These are phyloP conservation scores for Hirtodrosophila alboralis DNA, from an alignment of 2,888 invertebrate species.

Conservation along the genomic window DNA sequence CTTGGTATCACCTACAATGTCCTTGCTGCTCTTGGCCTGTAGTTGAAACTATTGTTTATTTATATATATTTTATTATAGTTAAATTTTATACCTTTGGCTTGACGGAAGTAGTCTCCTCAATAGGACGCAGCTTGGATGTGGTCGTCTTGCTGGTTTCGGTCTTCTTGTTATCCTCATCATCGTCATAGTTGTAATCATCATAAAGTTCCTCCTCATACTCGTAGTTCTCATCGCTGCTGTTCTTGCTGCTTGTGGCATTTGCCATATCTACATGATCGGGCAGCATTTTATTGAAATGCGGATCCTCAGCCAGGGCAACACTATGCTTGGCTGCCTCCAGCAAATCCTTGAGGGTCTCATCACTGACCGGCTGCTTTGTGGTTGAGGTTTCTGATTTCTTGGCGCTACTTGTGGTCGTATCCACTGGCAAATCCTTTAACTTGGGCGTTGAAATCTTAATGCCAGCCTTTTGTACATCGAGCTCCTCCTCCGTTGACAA, in stretches of 20 bases:
- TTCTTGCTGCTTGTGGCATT: slow-evolving; percentile 58
- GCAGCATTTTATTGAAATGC: slow-evolving; percentile 82
- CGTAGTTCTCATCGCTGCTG: slow-evolving; percentile 62
- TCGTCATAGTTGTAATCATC: slow-evolving; percentile 74
- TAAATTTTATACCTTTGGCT: slow-evolving; percentile 43
- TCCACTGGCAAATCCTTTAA: slow-evolving; percentile 57
- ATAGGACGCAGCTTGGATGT: slow-evolving; percentile 60
- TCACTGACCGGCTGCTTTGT: slow-evolving; percentile 69
- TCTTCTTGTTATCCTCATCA: slow-evolving; percentile 55
- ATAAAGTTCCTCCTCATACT: slow-evolving; percentile 74
- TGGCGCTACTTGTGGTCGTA: slow-evolving; percentile 42
- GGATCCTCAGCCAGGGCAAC: slow-evolving; percentile 71
- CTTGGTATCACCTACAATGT: slow-evolving; percentile 40
- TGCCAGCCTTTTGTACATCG: slow-evolving; percentile 29
- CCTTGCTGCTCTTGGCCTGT: slow-evolving; percentile 56
- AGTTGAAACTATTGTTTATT: neutral
- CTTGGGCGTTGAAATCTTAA: slow-evolving; percentile 79
- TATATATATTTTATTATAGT: neutral
- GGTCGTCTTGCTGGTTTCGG: slow-evolving; percentile 43
- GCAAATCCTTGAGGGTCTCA: slow-evolving; percentile 71
- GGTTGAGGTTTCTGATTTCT: slow-evolving; percentile 15
- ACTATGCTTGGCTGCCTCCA: slow-evolving; percentile 82
- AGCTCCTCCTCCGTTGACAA: slow-evolving; percentile 62
- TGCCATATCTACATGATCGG: slow-evolving; percentile 57
- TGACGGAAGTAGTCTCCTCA: slow-evolving; percentile 34